Percentiles rank a stretch among this genome's conserved stretches.
phyloP scores from a whole-genome alignment of 2,888 invertebrate genomes.

The Tetropium fuscum region DNA sequence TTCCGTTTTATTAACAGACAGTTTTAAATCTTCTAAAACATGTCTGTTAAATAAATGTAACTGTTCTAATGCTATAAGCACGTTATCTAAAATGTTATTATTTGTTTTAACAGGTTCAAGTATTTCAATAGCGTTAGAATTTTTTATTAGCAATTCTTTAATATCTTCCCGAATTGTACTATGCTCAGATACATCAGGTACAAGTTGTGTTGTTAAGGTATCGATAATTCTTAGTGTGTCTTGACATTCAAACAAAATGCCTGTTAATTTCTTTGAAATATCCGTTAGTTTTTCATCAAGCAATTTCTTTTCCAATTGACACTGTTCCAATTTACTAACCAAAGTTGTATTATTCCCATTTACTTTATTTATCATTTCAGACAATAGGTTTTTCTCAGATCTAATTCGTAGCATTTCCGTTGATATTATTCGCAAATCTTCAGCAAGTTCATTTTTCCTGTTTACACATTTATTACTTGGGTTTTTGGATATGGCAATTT shows the following conservation, averaged over 20 bases:
- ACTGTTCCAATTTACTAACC: background rate
- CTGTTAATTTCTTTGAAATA: background rate
- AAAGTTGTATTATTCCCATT: background rate
- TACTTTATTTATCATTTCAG: background rate
- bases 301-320: background rate
- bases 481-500: background rate
- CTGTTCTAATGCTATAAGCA: too few relatives aligned
- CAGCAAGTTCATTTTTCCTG: background rate
- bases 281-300: background rate
- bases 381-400: background rate
- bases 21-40: background rate
- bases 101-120: too few relatives aligned
- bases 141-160: too few relatives aligned
- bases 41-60: too few relatives aligned
- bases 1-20: background rate
- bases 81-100: too few relatives aligned
- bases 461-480: background rate
- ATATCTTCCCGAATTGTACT: too few relatives aligned
- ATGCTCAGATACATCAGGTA: too few relatives aligned
- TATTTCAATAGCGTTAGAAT: too few relatives aligned
- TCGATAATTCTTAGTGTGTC: too few relatives aligned
- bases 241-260: too few relatives aligned
- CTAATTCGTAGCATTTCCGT: background rate
- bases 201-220: too few relatives aligned
- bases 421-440: background rate